phyloP scores from a whole-genome alignment of 2,888 invertebrate genomes.

The Habroteleia sp. region DNA sequence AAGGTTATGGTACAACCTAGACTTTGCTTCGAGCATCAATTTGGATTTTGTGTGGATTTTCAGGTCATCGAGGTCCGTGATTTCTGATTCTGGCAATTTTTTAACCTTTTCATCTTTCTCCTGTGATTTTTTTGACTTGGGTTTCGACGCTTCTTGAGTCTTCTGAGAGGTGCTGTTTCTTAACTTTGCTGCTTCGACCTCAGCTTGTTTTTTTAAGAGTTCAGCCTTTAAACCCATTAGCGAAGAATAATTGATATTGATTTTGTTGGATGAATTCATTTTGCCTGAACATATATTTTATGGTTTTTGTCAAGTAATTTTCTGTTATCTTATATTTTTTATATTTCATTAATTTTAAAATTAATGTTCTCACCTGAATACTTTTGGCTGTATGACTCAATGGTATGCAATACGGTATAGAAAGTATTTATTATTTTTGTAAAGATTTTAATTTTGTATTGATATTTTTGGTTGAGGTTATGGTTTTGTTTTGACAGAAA shows the following conservation, averaged over 20 bases:
- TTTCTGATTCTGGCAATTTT: conserved; percentile 3
- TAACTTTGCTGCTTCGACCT: conserved; percentile 86
- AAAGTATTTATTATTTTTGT: no score
- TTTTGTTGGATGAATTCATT: conserved; percentile 76
- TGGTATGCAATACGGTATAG: no score
- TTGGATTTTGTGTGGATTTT: conserved; percentile 78
- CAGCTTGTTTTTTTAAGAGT: conserved; percentile 91
- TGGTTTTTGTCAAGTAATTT: no score
- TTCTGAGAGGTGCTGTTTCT: conserved; percentile 71
- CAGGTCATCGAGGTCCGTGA: conserved; percentile 72
- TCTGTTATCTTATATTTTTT: no score
- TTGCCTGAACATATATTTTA: neutral
- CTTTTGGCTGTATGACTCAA: no score
- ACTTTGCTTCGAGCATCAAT: conserved; percentile 77
- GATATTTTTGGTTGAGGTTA: no score
- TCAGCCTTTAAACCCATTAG: conserved; percentile 94
- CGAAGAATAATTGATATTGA: conserved; percentile 77
- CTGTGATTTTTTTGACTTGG: conserved; percentile 74
- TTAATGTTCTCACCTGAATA: no score
- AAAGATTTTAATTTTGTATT: no score
- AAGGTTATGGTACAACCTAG: conserved; percentile 75
- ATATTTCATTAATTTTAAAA: no score
- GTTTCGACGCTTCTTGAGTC: neutral
- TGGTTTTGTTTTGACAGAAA: no score
- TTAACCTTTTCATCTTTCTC: conserved; percentile 68